Evolutionary conservation across 1,140 invertebrate genomes (phyloP).

Genomic region (Homarus americanus): DNA sequence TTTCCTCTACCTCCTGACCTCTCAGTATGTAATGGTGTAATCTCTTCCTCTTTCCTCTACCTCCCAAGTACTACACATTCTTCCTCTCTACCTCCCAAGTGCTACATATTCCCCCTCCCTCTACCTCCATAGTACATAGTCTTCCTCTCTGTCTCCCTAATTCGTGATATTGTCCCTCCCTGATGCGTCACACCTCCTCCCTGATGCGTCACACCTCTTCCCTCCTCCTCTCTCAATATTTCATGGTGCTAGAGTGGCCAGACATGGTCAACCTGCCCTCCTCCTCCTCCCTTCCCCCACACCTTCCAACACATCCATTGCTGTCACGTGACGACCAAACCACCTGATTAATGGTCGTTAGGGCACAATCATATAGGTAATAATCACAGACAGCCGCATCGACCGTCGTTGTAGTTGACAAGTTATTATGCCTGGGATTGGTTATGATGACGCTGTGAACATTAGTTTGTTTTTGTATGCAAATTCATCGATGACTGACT

Average conservation of each 20-base stretch:
- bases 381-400: slow-evolving; percentile 39
- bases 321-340: slow-evolving; percentile 19
- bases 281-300: neutral
- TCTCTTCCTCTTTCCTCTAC: too few relatives aligned
- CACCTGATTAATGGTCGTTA: slow-evolving; percentile 54
- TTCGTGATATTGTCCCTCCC: too few relatives aligned
- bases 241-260: neutral
- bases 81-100: neutral
- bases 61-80: too few relatives aligned
- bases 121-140: neutral
- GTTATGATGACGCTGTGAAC: too few relatives aligned
- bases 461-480: too few relatives aligned
- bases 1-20: too few relatives aligned
- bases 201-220: too few relatives aligned
- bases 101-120: neutral
- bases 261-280: neutral
- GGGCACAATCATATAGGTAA: slow-evolving; percentile 54
- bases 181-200: neutral
- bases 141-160: neutral
- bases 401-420: neutral
- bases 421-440: too few relatives aligned
- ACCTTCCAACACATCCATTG: neutral
- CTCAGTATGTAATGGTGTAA: too few relatives aligned
- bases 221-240: neutral
- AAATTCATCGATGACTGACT: too few relatives aligned